Evolutionary conservation across 2,888 invertebrate species (phyloP).

Genomic region (Scaptomyza caliginosa): DNA sequence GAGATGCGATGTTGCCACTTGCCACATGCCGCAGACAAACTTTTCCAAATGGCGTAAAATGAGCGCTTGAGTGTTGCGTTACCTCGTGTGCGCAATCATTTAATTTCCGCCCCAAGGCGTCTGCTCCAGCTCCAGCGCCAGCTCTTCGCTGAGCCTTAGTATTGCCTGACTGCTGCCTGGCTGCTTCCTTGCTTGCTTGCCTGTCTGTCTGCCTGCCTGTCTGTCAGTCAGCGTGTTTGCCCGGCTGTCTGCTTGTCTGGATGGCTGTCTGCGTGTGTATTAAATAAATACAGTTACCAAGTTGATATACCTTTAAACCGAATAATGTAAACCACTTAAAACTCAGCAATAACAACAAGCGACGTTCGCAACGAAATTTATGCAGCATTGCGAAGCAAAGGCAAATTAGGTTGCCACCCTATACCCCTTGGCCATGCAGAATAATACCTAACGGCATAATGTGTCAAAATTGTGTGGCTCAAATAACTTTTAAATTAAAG

Average conservation of each 20-base stretch:
- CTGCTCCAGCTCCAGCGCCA: conserved; percentile 23
- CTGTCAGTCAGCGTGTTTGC: conserved; percentile 18
- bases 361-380: conserved; percentile 53
- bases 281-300: conserved; percentile 78
- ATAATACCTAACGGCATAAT: conserved; percentile 61
- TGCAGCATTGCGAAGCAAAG: conserved; percentile 53
- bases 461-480: conserved; percentile 74
- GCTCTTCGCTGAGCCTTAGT: conserved; percentile 19
- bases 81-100: conserved; percentile 78
- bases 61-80: conserved; percentile 78
- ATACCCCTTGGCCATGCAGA: conserved; percentile 16
- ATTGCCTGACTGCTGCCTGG: conserved; percentile 1
- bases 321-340: conserved; percentile 78
- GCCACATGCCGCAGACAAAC: conserved; percentile 69
- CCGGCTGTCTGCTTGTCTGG: conserved; percentile 26
- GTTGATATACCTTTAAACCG: conserved; percentile 78
- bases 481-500: conserved; percentile 77
- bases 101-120: conserved; percentile 76
- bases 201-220: conserved; percentile 17
- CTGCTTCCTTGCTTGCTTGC: conserved; percentile 9
- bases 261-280: conserved; percentile 60
- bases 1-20: conserved; percentile 33
- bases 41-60: conserved; percentile 78
- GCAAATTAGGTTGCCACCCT: conserved; percentile 67
- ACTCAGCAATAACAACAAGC: conserved; percentile 69